Conservation (phyloP, 1,140 invertebrate genomes). For the Neodiprion fabricii region DNA sequence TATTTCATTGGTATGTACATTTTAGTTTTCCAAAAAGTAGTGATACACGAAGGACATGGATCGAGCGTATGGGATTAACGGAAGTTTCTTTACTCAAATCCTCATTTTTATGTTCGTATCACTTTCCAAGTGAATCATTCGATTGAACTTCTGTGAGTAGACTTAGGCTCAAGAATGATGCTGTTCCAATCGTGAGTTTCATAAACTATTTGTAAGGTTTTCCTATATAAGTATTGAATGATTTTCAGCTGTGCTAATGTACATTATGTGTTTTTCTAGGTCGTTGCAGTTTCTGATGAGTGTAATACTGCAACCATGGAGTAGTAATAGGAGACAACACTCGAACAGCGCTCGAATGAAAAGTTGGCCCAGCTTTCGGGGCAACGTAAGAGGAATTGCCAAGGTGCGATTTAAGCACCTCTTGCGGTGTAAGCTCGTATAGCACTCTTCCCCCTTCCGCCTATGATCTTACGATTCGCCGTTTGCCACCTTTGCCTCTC, state of each 20-base stretch:
- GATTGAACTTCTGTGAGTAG: background rate
- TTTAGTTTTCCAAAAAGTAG: too few relatives aligned
- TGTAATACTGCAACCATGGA: background rate
- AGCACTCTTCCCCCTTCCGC: too few relatives aligned
- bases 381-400: too few relatives aligned
- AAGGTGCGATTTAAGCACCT: too few relatives aligned
- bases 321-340: too few relatives aligned
- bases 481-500: too few relatives aligned
- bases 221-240: background rate
- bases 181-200: background rate
- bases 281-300: background rate
- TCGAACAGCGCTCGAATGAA: too few relatives aligned
- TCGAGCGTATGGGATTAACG: background rate
- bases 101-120: background rate
- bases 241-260: background rate
- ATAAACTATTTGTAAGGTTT: background rate
- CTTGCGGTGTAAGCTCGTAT: too few relatives aligned
- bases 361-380: too few relatives aligned
- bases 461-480: too few relatives aligned
- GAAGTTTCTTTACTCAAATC: background rate
- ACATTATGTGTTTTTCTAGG: background rate
- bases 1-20: background rate
- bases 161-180: background rate
- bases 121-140: background rate
- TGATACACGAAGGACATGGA: background rate